Conservation (phyloP, 2,888 invertebrate genomes). For the Cryptus armator region DNA sequence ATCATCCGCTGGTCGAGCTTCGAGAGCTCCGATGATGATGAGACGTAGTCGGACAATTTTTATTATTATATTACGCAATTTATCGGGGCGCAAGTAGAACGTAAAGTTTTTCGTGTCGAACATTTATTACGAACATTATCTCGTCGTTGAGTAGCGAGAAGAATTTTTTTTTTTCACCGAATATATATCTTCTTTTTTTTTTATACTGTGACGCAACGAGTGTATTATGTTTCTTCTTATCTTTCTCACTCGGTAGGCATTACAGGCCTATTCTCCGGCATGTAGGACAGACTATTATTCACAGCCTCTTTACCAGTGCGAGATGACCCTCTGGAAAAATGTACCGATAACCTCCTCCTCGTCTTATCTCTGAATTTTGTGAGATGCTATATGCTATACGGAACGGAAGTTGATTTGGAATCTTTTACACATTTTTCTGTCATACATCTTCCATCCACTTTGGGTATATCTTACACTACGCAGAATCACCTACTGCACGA, state of each 20-base stretch:
- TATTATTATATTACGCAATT: slow-evolving; percentile 3
- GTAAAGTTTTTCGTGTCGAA: not conserved
- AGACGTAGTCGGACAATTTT: not conserved
- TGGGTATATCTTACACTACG: slow-evolving; percentile 8
- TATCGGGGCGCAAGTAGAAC: not conserved
- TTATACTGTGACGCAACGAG: slow-evolving; percentile 26
- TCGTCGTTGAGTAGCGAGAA: not conserved
- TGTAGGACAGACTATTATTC: not conserved
- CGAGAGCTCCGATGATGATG: slow-evolving; percentile 5
- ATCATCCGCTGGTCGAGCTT: not conserved
- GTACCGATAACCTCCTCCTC: slow-evolving; percentile 35
- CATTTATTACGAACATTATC: not conserved
- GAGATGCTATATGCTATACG: not conserved
- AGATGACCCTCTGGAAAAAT: slow-evolving; percentile 13
- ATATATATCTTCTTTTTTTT: not conserved
- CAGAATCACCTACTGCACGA: not conserved
- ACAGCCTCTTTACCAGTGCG: not conserved
- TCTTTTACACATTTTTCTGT: slow-evolving; percentile 44
- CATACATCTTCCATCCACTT: slow-evolving; percentile 19
- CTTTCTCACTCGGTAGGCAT: not conserved
- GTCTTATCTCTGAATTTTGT: slow-evolving; percentile 54
- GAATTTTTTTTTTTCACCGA: not conserved
- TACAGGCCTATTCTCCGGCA: slow-evolving; percentile 9
- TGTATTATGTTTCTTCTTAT: not conserved
- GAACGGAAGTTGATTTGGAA: slow-evolving; percentile 50